Conservation (phyloP, 2,797 vertebrate species). For the Falco peregrinus region DNA sequence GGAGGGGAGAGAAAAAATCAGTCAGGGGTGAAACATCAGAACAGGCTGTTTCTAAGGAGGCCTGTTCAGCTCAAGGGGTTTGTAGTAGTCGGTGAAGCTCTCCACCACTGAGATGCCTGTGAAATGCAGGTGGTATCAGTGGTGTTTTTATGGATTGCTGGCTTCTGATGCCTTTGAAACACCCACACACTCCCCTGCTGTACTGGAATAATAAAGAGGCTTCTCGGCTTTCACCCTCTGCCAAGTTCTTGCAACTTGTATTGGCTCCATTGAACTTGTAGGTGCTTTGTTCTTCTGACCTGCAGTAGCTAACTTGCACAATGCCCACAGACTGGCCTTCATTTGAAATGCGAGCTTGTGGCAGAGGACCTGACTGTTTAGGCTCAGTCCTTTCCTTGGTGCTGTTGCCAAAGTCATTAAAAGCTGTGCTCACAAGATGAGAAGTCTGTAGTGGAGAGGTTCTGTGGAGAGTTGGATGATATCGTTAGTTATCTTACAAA, state of each 20-base stretch:
- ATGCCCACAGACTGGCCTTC: background rate
- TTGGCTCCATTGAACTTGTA: background rate
- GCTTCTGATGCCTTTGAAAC: background rate
- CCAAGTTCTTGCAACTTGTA: background rate
- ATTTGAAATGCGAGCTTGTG: background rate
- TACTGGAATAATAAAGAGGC: background rate
- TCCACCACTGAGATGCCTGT: background rate
- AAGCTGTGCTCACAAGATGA: background rate
- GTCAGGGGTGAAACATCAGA: background rate
- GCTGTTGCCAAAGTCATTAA: background rate
- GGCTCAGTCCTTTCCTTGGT: background rate
- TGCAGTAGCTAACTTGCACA: background rate
- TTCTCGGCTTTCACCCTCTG: background rate
- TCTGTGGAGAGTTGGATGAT: background rate
- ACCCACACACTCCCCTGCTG: fast-evolving
- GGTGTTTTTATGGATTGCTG: background rate
- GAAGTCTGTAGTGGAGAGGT: background rate
- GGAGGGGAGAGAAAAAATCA: background rate
- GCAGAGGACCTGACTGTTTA: background rate
- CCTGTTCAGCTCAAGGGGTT: background rate
- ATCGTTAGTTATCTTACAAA: background rate
- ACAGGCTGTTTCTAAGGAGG: background rate
- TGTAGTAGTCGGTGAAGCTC: background rate
- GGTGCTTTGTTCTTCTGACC: background rate
- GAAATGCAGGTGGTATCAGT: background rate